phyloP scores from a whole-genome alignment of 1,140 invertebrate genomes.

The Drosophila baimaii region DNA sequence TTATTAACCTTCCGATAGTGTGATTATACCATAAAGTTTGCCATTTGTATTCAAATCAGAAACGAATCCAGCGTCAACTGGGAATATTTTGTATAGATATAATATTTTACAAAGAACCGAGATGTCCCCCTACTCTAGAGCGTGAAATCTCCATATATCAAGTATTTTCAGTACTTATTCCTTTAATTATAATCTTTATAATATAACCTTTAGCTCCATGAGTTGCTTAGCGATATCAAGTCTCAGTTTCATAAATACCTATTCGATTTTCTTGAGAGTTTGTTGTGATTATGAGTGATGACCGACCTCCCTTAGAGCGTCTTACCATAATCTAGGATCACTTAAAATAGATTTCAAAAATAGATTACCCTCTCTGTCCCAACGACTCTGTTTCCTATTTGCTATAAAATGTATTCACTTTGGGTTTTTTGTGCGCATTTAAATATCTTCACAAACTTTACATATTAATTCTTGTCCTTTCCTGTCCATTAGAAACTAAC shows the following conservation, averaged over 20 bases:
- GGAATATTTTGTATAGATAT: background rate
- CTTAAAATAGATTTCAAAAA: slow-evolving; percentile 1
- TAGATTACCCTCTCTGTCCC: background rate
- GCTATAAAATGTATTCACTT: background rate
- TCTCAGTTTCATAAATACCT: background rate
- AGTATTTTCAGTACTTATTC: background rate
- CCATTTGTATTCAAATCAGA: slow-evolving; percentile 1
- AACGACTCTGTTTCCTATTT: background rate
- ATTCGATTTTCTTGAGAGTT: background rate
- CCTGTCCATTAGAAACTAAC: slow-evolving; percentile 87
- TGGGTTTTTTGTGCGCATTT: background rate
- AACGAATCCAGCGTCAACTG: background rate
- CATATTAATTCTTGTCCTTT: background rate
- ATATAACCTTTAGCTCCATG: background rate
- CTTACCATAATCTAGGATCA: background rate
- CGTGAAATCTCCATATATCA: background rate
- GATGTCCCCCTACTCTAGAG: too few species aligned
- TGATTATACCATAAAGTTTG: background rate
- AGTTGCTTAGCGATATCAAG: background rate
- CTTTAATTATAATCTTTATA: too few species aligned
- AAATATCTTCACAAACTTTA: too few species aligned
- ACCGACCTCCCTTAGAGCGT: too few species aligned
- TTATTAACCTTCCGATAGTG: too few species aligned
- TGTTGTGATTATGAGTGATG: background rate
- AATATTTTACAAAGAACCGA: too few species aligned